Evolutionary conservation across 2,797 vertebrate species (phyloP), one percentile per base, ranked within the genome.

Genomic region (Pseudotriccus pelzelni): DNA sequence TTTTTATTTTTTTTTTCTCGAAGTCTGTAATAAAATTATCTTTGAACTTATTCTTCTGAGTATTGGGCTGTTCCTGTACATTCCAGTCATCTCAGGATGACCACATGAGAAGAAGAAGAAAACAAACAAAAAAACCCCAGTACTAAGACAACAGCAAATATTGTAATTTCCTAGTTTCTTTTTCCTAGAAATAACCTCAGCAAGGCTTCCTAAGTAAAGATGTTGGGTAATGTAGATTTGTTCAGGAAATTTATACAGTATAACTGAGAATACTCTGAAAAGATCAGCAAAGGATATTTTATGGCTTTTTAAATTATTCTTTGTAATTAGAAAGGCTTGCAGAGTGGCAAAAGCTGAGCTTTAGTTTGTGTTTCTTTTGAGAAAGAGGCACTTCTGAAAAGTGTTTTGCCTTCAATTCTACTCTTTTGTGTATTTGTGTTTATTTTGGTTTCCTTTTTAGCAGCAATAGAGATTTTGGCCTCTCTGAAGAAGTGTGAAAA

Each of bases 121-220:
- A 87, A 82, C 36, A 63, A 55, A 32, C 13, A 24, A 41, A 27
- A 60, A 20, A 46, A 47, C 59, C 6, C 3, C 30, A 4, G 21
- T 55, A 47, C 17, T 62, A 79, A 96, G 92, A 91, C 55, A 89
- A 37, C 58, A 83, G 77, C 90, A 91, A 90, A 94, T 39, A 59
- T 27, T 77, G 89, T 75, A 16, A 89, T 91, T 94, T 94, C 90
- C 76, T 84, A 22, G 10, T 91, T 94, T 92, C 39, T 52, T 66
- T 78, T 94, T 91, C 91, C 73, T 95, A 93, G 73, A 95, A 96
- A 86, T 39, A 69, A 60, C 36, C 58, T 93, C 69, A 84, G 59
- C 68, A 87, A 92, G 20, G 17, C 47, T 96, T 92, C 90, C 73
- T 62, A 56, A 83, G 52, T 81, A 84, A 86, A 66, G 43, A 47